These are phyloP conservation scores for Clitarchus hookeri DNA, from an alignment of 2,888 invertebrate species.

Conservation along the genomic window DNA sequence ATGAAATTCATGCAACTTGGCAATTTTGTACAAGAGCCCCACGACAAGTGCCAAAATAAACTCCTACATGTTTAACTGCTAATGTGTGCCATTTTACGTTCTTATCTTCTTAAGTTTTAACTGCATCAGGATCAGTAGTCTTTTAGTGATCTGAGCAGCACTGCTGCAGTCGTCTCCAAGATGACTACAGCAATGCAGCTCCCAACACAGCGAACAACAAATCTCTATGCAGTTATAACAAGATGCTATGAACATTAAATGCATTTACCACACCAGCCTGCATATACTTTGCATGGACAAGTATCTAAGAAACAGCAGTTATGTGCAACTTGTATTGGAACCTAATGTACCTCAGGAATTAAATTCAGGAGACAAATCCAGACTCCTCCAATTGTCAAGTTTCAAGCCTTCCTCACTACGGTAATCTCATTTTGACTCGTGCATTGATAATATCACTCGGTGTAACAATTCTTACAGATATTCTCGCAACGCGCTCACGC, in stretches of 20 bases:
- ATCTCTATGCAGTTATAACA: neutral
- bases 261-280: neutral
- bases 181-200: neutral
- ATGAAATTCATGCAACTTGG: neutral
- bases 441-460: neutral
- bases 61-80: too few species aligned
- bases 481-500: neutral
- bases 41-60: neutral
- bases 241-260: too few species aligned
- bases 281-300: neutral
- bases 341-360: neutral
- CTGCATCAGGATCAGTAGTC: too few species aligned
- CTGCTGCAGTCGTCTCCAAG: too few species aligned
- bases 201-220: neutral
- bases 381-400: slow-evolving; percentile 2
- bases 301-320: neutral
- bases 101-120: too few species aligned
- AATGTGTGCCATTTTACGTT: too few species aligned
- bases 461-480: neutral
- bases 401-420: neutral
- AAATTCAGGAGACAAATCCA: slow-evolving; percentile 1
- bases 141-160: too few species aligned
- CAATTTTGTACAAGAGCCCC: neutral
- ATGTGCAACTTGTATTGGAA: neutral
- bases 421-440: neutral